These are phyloP conservation scores for Entomyzon cyanotis DNA, from an alignment of 2,113 vertebrate species.

Conservation along the genomic window DNA sequence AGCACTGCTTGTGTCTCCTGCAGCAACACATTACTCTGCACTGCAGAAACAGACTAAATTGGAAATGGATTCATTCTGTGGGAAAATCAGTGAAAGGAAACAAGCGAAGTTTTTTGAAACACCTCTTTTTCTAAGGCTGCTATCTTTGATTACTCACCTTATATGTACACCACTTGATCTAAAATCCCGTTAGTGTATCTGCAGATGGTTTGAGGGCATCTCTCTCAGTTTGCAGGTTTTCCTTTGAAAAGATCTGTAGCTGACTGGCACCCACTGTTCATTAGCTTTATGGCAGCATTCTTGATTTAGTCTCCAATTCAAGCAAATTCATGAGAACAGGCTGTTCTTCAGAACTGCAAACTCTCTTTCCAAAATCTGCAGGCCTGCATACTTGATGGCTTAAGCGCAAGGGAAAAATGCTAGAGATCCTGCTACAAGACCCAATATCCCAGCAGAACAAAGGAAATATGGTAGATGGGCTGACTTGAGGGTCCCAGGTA, in stretches of 20 bases:
- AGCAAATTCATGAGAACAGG: background rate
- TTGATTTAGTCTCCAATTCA: background rate
- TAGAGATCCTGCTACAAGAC: background rate
- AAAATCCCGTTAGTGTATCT: background rate
- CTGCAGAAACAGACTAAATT: background rate
- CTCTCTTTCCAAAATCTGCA: background rate
- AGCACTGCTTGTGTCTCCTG: background rate
- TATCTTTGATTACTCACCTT: background rate
- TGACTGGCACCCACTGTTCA: background rate
- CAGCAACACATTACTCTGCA: background rate
- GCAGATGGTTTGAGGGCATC: background rate
- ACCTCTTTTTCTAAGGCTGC: background rate
- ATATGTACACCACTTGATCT: background rate
- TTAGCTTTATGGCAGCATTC: background rate
- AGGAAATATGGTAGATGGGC: background rate
- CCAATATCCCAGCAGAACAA: background rate
- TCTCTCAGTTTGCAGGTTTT: background rate
- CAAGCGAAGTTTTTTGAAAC: background rate
- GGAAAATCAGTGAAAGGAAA: background rate
- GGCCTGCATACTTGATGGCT: background rate
- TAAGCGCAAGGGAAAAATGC: rapidly evolving
- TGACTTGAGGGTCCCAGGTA: background rate
- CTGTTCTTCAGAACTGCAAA: background rate
- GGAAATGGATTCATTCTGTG: background rate
- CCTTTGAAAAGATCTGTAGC: background rate